Conservation (phyloP, 2,888 invertebrate species). For the Platerodrilus igneus region DNA sequence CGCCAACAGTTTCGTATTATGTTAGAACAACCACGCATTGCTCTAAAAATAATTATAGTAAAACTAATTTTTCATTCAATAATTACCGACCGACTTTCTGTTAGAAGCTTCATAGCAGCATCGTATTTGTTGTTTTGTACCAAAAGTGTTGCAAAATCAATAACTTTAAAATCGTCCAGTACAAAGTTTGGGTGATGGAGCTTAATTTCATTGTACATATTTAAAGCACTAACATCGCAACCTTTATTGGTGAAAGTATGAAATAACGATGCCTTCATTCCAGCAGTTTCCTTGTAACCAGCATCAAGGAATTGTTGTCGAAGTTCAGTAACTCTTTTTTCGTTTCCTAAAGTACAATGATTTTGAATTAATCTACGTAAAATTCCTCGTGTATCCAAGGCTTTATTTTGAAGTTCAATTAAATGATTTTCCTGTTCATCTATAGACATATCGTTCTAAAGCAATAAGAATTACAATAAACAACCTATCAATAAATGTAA, state of each 20-base stretch:
- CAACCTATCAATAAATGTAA: not conserved
- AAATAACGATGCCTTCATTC: slow-evolving; percentile 63
- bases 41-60: slow-evolving; percentile 34
- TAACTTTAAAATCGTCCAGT: slow-evolving; percentile 62
- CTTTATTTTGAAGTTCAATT: slow-evolving; percentile 60
- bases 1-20: slow-evolving; percentile 59
- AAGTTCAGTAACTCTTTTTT: slow-evolving; percentile 54
- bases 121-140: slow-evolving; percentile 49
- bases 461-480: slow-evolving; percentile 8
- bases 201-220: slow-evolving; percentile 52
- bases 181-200: slow-evolving; percentile 53
- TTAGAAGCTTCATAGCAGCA: slow-evolving; percentile 52
- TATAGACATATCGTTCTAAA: slow-evolving; percentile 58
- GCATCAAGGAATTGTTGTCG: slow-evolving; percentile 50
- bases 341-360: slow-evolving; percentile 54
- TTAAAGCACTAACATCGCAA: slow-evolving; percentile 53
- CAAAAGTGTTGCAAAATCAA: slow-evolving; percentile 59
- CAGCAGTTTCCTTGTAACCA: slow-evolving; percentile 54
- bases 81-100: slow-evolving; percentile 45
- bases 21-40: slow-evolving; percentile 46
- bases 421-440: slow-evolving; percentile 61
- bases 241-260: slow-evolving; percentile 57
- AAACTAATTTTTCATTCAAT: slow-evolving; percentile 6
- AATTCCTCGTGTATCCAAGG: slow-evolving; percentile 63
- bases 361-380: slow-evolving; percentile 58